A percentile compares a stretch with the other conserved stretches of the same genome.
Conservation (phyloP, 2,888 invertebrate species). For the Meteorus colon region DNA sequence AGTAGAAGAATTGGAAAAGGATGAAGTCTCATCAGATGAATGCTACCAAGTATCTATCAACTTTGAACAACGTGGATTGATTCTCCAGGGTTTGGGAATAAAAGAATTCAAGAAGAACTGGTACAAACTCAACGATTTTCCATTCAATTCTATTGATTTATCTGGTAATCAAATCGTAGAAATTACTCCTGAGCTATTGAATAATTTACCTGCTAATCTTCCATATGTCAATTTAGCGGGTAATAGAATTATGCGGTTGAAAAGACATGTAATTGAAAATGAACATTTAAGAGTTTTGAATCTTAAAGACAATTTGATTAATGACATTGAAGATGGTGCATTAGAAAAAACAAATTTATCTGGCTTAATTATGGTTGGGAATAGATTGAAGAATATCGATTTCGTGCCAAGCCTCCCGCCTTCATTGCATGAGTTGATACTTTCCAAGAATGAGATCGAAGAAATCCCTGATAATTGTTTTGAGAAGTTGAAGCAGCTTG, state of each 20-base stretch:
- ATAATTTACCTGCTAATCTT: conserved; percentile 58
- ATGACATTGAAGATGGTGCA: conserved; percentile 67
- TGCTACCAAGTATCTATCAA: conserved; percentile 51
- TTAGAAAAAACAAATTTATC: conserved; percentile 67
- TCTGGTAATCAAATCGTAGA: conserved; percentile 57
- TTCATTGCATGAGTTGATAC: conserved; percentile 51
- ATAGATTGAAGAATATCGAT: conserved; percentile 52
- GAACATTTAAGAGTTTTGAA: conserved; percentile 66
- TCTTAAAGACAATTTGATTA: conserved; percentile 68
- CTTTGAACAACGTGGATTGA: conserved; percentile 41
- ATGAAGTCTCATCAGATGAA: conserved; percentile 42
- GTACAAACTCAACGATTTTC: conserved; percentile 56
- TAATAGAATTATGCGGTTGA: conserved; percentile 55
- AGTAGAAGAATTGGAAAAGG: conserved; percentile 43
- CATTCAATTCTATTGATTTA: conserved; percentile 54
- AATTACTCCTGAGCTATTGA: conserved; percentile 58
- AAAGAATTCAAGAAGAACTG: conserved; percentile 59
- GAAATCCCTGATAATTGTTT: conserved; percentile 53
- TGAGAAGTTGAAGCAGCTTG: conserved; percentile 45
- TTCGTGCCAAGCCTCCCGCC: conserved; percentile 56
- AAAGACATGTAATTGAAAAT: conserved; percentile 58
- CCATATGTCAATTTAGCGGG: conserved; percentile 51
- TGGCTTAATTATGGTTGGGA: conserved; percentile 51
- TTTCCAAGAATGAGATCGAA: conserved; percentile 51
- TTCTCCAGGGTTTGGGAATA: conserved; percentile 53